Base-by-base conservation (phyloP, 1,140 invertebrate genomes). In the Penaeus vannamei region DNA sequence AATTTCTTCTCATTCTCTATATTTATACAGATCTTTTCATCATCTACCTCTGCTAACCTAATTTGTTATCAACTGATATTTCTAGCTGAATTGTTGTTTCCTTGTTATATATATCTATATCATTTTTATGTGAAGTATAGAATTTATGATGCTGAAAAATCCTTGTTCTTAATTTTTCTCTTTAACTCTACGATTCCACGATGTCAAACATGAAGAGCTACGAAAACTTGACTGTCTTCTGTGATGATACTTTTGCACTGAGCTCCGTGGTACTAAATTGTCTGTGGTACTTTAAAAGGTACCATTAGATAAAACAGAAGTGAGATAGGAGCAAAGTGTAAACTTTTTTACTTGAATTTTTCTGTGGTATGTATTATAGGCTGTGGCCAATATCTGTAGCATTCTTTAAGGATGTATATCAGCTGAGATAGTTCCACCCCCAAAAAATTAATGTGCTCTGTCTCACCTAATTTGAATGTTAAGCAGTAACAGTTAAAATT, bases 141-240 rank as follows among this genome's bases (percentile, higher is more conserved):
- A 62, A 80, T 61, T n/a, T 86, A 61, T 84, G 29, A 64, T 86
- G 53, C 53, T 53, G 53, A 53, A 53, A 53, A 53, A 53, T 53
- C 53, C 53, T 53, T 53, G 53, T 17, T 53, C 53, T 53, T 53
- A 53, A 53, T 53, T 53, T 53, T 53, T 53, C 53, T 53, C 53
- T 53, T 53, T 76, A 89, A 89, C 87, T 89, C 87, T 89, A 84
- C 36, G 64, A 80, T 84, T 77, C 87, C 87, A 89, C 80, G 80
- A 59, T 79, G 87, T 84, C 87, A 76, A 80, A 85, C 87, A 84
- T 84, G 82, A 89, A 23, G 87, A 89, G 87, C 87, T 89, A 89
- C 87, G 79, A 89, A 88, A 84, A 88, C 86, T 85, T 61, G 84
- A 84, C 84, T 89, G 79, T 85, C 87, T 84, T 84, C 83, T 84